Base-by-base conservation (phyloP, 2,797 vertebrate species). In the Catharus ustulatus region DNA sequence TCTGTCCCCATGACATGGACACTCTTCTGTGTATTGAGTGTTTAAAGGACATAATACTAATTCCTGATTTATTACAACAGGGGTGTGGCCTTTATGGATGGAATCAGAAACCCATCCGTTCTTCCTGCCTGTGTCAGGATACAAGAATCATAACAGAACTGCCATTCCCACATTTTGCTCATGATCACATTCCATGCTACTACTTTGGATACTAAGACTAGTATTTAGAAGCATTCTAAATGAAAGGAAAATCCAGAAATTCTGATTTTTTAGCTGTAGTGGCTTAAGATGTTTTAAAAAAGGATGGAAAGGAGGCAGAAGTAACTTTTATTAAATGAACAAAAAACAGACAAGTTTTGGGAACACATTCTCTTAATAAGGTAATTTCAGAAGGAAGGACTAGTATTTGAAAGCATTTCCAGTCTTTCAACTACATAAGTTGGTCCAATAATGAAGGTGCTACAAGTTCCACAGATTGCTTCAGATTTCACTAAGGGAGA, bases 191-290 rank as follows among this genome's bases (percentile, higher is more conserved):
- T 81, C 78, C 86, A 67, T 51, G 11, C 34, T 79, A 64, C 55
- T 67, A 48, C 75, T 83, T 24, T 91, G 91, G 82, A 91, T 78
- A 55, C 55, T 92, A 92, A 89, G 71, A 87, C 40, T 87, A 78
- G 66, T 72, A 91, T 54, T 92, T 91, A 84, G 43, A 57, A 91
- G 42, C 21, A 67, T 74, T 90, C 40, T 68, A 94, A 87, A 89
- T 2, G 10, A 77, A 42, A 89, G 63, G 59, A 90, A 46, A 54
- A 89, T 54, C 26, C 59, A 87, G 42, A 83, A 91, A 38, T 81
- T 91, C 79, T 81, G 90, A 72, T 94, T 36, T 93, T 93, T 86
- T 84, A 95, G 89, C 79, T 91, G 58, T 58, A 94, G 52, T 42
- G 45, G 90, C 71, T 96, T 89, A 89, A 69, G 54, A 88, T 40